Base-by-base conservation (phyloP, 2,888 invertebrate genomes). In the Cylloceria caligata region DNA sequence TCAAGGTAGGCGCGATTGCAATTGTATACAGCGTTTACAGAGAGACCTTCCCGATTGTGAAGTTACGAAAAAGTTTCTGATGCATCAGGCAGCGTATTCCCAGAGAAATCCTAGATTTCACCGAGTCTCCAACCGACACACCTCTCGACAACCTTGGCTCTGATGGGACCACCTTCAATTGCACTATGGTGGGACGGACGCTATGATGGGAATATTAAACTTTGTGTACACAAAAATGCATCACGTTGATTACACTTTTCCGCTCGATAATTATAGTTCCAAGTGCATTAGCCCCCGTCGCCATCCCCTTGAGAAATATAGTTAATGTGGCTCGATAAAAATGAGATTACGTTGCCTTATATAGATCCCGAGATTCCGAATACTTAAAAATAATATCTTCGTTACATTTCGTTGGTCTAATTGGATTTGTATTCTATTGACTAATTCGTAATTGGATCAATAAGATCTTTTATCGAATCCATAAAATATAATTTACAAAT, bases 61-160 rank as follows among this genome's bases (percentile, higher is more conserved):
- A 82, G 57, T 78, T 80, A 74, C 67, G 69, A 80, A 74, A 74
- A 68, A 34, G 52, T 16, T 30, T 57, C 13, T 62, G 60, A 47
- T 49, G 73, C 80, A 69, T 60, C 68, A 52, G 73, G 68, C 45
- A 68, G 76, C 65, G 52, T 60, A 74, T 83, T 73, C 75, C 16
- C 62, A 30, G 55, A 74, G 52, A 84, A 85, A 83, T 81, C 82
- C 72, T 83, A 83, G 85, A 84, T 84, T 84, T 85, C 78, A 81
- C 83, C 76, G 79, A 80, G 60, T 30, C 42, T 21, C 42, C 30
- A 21, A 39, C 1, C n/a, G 64, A 52, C 62, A 69, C 52, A 71
- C 62, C 52, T 16, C 24, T 16, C 24, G 62, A 78, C 76, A 84
- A 81, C 85, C 85, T 85, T 85, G 83, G 83, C 62, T 78, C 74